A percentile compares a stretch with the other conserved stretches of the same genome.
These are phyloP conservation scores for Rattus rattus DNA, from an alignment of 2,113 vertebrate species.

Conservation along the genomic window DNA sequence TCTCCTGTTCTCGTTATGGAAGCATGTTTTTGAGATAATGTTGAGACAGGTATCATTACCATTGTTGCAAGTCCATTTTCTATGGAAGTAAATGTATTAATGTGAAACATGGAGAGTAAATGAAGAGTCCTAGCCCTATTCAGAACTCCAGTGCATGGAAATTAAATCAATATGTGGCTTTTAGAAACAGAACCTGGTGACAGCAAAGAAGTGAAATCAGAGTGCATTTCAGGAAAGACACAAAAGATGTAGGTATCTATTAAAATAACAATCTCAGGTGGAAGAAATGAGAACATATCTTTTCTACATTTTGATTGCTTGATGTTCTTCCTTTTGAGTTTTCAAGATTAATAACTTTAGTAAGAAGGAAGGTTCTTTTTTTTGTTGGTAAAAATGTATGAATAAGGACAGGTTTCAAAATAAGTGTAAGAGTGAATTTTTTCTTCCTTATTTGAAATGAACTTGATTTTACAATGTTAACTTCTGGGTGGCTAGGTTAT, in stretches of 20 bases:
- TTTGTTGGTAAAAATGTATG: constrained; percentile 43
- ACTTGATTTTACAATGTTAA: constrained; percentile 45
- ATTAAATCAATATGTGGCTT: constrained; percentile 82
- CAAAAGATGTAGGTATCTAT: constrained; percentile 82
- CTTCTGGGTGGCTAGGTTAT: neutral
- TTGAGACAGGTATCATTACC: constrained; percentile 83
- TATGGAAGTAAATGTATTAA: constrained; percentile 81
- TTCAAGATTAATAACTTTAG: constrained; percentile 50
- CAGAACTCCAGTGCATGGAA: constrained; percentile 77
- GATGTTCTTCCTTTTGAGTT: constrained; percentile 65
- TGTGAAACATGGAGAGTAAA: constrained; percentile 81
- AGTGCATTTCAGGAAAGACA: constrained; percentile 81
- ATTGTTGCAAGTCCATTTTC: constrained; percentile 81
- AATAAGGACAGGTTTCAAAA: constrained; percentile 46
- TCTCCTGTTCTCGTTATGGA: constrained; percentile 81
- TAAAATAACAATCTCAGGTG: constrained; percentile 81
- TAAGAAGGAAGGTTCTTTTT: neutral
- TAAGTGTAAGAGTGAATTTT: neutral
- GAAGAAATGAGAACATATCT: constrained; percentile 75
- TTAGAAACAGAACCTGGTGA: constrained; percentile 79
- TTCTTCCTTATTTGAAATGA: constrained; percentile 53
- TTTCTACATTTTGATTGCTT: constrained; percentile 62
- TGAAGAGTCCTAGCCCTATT: constrained; percentile 75
- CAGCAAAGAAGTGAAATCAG: constrained; percentile 81
- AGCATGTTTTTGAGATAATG: constrained; percentile 83